Base-by-base conservation (phyloP, 1,140 invertebrate species). In the Meteorus sp. region DNA sequence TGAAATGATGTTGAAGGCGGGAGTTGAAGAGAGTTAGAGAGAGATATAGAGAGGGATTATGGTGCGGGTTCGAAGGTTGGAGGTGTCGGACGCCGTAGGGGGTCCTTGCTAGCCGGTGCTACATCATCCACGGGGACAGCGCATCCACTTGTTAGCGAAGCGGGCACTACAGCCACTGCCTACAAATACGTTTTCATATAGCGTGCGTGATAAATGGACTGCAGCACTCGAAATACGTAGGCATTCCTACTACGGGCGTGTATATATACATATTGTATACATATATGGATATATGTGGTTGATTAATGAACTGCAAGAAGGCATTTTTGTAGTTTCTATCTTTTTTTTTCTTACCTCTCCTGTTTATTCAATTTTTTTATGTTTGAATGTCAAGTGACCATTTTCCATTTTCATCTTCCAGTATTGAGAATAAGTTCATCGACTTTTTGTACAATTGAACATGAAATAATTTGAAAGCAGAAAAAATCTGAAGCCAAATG, bases 101-200 rank as follows among this genome's bases (percentile, higher is more conserved):
- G 76, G 74, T 71, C 72, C 61, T 65, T 58, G 59, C 68, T 72
- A 66, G 72, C 61, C 63, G 75, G 76, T 78, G 74, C 76, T 78
- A 78, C 74, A 78, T 78, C 76, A 78, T 78, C 66, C 68, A 60
- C 73, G 69, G 69, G 74, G 76, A 76, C 76, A 78, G 76, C 70
- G 68, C 68, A 78, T 78, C 72, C 76, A 76, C 76, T 78, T 78
- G 76, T 76, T 76, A 78, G 74, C 73, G 74, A 74, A 68, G 65
- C 69, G 69, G 68, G 67, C 70, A 64, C 63, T n/a, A n/a, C 45
- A 71, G 73, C 73, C 69, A 74, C 75, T 73, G 69, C 71, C 73
- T 75, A 76, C 74, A 77, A 77, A 77, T 77, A 74, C 69, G 73
- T 74, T 76, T 75, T 67, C 71, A 60, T 35, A n/a, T n/a, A 41